Conservation (phyloP, 2,797 vertebrate species). For the Cuniculus paca region DNA sequence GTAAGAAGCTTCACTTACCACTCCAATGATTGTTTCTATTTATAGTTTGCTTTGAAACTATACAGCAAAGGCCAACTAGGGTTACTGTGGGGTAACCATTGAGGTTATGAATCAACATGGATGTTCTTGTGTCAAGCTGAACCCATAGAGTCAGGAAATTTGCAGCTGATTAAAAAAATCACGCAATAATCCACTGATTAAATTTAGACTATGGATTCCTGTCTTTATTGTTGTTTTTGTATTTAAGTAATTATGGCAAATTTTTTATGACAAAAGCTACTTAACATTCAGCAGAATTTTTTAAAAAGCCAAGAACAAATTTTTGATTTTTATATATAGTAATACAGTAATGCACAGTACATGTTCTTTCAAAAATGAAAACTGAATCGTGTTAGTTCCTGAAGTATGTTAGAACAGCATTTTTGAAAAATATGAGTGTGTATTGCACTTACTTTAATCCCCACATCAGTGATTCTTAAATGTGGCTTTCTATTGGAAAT, state of each 20-base stretch:
- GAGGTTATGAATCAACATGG: neutral
- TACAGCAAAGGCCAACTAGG: neutral
- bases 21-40: neutral
- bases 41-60: neutral
- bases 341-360: neutral
- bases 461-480: neutral
- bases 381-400: neutral
- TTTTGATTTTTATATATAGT: neutral
- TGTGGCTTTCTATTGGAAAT: neutral
- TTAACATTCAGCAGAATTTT: neutral
- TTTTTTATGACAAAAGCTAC: neutral
- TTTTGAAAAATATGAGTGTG: neutral
- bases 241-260: neutral
- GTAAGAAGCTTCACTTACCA: neutral
- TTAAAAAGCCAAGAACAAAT: neutral
- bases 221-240: neutral
- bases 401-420: neutral
- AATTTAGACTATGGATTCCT: neutral
- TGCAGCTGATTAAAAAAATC: neutral
- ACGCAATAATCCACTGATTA: neutral
- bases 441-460: neutral
- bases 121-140: neutral
- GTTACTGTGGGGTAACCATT: neutral
- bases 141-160: neutral
- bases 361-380: neutral